Base-by-base conservation (phyloP, 2,113 vertebrate genomes). In the Colistium nudipinnis region DNA sequence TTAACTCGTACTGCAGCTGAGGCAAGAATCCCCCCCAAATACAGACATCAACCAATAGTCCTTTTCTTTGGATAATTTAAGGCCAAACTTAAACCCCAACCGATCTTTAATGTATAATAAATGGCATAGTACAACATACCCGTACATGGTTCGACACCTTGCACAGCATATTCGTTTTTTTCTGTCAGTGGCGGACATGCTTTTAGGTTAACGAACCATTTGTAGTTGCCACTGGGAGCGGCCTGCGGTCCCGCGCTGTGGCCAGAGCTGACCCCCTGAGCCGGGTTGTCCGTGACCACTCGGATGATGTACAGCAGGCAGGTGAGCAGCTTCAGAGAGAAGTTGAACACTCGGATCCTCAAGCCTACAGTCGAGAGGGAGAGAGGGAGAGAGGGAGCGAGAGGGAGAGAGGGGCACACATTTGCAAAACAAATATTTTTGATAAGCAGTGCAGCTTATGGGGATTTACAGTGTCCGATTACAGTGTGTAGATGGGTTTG, bases 301-400 rank as follows among this genome's bases (percentile, higher is more conserved):
- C 97, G 93, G 6, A 98, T 93, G 0, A 97, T 96, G 83, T 99
- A 99, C 4, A 99, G 93, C 52, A 98, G 93, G 55, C 97, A 99
- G 33, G 96, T 98, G 60, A 99, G 94, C 63, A 99, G 93, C 94
- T 98, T 98, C 91, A 99, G 91, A 0, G 94, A 98, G 89, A 99
- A 97, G 92, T 96, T 98, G 88, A 99, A 97, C 54, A 99, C 93
- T 17, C 97, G 95, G 60, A 98, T 98, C 89, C 97, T 90, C 57
- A 99, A 92, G 80, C 97, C 97, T 99, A 80, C 0, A 43, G 75
- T 12, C n/a, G n/a, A 9, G 27, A 30, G 41, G 3, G 0, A 62
- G 12, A 52, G 13, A 41, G n/a, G 57, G 13, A 9, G 27, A 30
- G 41, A 2, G 0, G 60, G 12, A 52, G 13, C n/a, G n/a, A 9